Evolutionary conservation across 2,888 invertebrate genomes (phyloP), one percentile per base, ranked within the genome.

Genomic region (Acholoe squamosa): DNA sequence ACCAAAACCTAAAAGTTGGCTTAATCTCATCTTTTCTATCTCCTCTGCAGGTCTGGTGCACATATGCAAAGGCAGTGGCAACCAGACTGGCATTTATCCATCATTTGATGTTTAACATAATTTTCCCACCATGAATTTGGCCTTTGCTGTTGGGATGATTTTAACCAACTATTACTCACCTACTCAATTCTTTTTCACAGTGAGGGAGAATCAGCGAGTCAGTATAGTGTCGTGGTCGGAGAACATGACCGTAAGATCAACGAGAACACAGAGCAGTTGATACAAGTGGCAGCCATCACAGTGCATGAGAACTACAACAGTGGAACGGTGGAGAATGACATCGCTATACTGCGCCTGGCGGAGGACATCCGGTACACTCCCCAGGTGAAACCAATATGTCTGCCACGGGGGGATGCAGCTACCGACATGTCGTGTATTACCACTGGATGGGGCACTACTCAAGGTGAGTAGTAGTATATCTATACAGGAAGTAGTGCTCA

Each of bases 371-470:
- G 7, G 28, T 77, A 67, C 61, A 80, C 16, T 3, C 34, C n/a
- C 0, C 14, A n/a, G 5, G 80, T 80, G 31, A 71, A 77, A 22
- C 54, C 84, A n/a, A 56, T 89, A 0, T 84, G 80, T 52, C 28
- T 89, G 84, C 77, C 89, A 0, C 54, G 52, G 1, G 25, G 54
- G 12, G 77, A 77, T 56, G 54, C 80, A 5, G 51, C 89, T 33
- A 43, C 43, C 34, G 67, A 67, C 25, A 33, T 67, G 67, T 33
- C 67, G 5, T 90, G 90, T 33, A 33, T 61, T 56, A 84, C 80
- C 84, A 84, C 90, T 22, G 90, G 90, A 7, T 90, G 90, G 90
- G 90, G 90, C 52, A 54, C 28, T 22, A 90, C 90, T 19, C 33
- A 90, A 67, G 90, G 90, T 90, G 14, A 61, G 61, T n/a, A n/a